These are phyloP conservation scores for Ferrisia virgata DNA, from an alignment of 2,888 invertebrate genomes.

Conservation along the genomic window DNA sequence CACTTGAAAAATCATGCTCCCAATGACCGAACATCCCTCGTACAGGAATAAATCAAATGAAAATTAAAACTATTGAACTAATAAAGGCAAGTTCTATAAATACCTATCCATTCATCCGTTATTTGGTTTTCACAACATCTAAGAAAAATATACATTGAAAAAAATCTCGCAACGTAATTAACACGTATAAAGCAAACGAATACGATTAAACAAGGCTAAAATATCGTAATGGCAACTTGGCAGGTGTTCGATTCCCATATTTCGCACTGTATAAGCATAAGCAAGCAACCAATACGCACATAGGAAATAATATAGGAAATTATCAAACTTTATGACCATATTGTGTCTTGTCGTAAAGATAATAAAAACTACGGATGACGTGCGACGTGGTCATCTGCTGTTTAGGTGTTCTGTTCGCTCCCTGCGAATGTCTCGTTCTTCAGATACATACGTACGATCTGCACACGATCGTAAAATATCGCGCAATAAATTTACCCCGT, in stretches of 20 bases:
- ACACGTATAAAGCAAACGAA: not conserved
- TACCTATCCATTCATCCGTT: too few relatives aligned
- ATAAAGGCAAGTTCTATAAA: too few relatives aligned
- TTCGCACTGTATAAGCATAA: not conserved
- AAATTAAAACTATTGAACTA: too few relatives aligned
- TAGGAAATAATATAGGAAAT: not conserved
- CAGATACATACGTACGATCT: not conserved
- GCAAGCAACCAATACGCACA: not conserved
- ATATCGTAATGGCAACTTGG: not conserved
- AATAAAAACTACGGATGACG: not conserved
- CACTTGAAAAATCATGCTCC: too few relatives aligned
- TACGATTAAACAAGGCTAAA: not conserved
- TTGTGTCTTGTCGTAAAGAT: not conserved
- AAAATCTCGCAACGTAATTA: too few relatives aligned
- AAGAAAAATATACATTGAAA: too few relatives aligned
- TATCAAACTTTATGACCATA: not conserved
- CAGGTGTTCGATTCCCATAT: conserved; percentile 6
- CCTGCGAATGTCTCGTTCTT: not conserved
- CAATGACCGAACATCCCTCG: too few relatives aligned
- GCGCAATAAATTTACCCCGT: conserved; percentile 12
- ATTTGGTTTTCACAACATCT: too few relatives aligned
- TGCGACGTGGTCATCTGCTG: not conserved
- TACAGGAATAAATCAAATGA: too few relatives aligned
- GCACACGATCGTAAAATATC: conserved; percentile 7
- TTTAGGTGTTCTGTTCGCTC: not conserved